Evolutionary conservation across 2,888 invertebrate species (phyloP).

Genomic region (Morpho helenor): DNA sequence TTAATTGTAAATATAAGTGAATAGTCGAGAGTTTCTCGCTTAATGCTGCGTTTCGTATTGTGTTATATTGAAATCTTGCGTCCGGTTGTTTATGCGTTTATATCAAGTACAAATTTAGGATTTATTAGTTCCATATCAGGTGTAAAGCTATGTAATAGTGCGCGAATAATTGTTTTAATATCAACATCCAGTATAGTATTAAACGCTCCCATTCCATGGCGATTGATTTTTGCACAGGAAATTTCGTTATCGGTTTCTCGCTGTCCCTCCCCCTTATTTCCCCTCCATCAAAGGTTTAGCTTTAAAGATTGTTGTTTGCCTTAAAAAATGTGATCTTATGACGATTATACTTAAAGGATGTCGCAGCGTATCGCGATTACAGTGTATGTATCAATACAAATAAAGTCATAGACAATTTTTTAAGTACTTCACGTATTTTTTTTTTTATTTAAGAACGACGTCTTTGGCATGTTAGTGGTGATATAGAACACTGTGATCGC

Average conservation of each 20-base stretch:
- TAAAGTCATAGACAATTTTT: too few relatives aligned
- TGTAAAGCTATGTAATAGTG: conserved; percentile 34
- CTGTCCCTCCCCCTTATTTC: conserved; percentile 37
- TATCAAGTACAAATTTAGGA: conserved; percentile 68
- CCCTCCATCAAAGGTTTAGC: conserved; percentile 70
- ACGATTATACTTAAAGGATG: conserved; percentile 71
- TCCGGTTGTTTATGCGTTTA: conserved; percentile 55
- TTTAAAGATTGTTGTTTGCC: conserved; percentile 79
- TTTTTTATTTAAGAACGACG: too few relatives aligned
- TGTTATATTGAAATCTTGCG: conserved; percentile 51
- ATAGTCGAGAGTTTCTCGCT: conserved; percentile 38
- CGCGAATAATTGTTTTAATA: not conserved
- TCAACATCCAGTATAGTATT: conserved; percentile 41
- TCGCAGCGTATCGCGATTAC: conserved; percentile 49
- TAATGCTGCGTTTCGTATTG: conserved; percentile 32
- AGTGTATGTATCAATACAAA: conserved; percentile 20
- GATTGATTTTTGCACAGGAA: conserved; percentile 26
- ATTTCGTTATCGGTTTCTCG: conserved; percentile 57
- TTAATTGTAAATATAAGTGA: conserved; percentile 49
- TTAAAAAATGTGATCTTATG: conserved; percentile 78
- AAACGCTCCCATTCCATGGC: conserved; percentile 54
- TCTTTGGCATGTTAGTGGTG: not conserved
- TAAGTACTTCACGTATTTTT: too few relatives aligned
- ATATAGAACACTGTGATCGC: conserved; percentile 38
- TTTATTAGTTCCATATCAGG: conserved; percentile 39